Base-by-base conservation (phyloP, 2,797 vertebrate genomes). In the Hypotaenidia philippensis region DNA sequence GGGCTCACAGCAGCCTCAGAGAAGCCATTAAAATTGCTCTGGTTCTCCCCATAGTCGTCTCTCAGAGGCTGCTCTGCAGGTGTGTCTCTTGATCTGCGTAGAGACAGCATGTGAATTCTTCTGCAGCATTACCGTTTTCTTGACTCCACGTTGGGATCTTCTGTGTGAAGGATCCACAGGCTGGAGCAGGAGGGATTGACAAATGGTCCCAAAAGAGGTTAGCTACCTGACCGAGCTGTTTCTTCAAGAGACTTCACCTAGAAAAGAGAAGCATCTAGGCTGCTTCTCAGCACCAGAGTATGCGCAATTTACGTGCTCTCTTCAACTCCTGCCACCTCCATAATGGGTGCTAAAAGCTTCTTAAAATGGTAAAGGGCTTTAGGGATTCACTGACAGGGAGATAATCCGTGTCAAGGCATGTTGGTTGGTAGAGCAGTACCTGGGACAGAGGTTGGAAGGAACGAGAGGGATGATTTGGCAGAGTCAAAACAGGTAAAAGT, bases 311-410 rank as follows among this genome's bases (percentile, higher is more conserved):
- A 32, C 10, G 5, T 50, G 36, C 59, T 69, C 23, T 25, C 21
- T 80, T 91, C 63, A 40, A 32, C 55, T 83, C 41, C 56, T 80
- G 64, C 36, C 75, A 74, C 87, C 38, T 91, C 68, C 56, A 20
- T 53, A 85, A 80, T 3, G 34, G 41, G 68, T 77, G 77, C 53
- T 75, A 50, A 94, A 91, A 90, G 72, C 77, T 88, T 64, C 86
- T 90, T 81, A 71, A 83, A 83, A 41, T 69, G 34, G 16, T 57
- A 66, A 65, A 57, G 55, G 70, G 45, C 79, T 93, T 90, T 65
- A 71, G 57, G 38, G 70, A 64, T 72, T 75, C 83, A 72, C 77
- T 83, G 61, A 79, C 29, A 76, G 75, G 55, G 41, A 89, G 70
- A 64, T 90, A 78, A 86, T 45, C 5, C 0, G 26, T 41, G 70